Base-by-base conservation (phyloP, 2,888 invertebrate species). In the Salticus scenicus region DNA sequence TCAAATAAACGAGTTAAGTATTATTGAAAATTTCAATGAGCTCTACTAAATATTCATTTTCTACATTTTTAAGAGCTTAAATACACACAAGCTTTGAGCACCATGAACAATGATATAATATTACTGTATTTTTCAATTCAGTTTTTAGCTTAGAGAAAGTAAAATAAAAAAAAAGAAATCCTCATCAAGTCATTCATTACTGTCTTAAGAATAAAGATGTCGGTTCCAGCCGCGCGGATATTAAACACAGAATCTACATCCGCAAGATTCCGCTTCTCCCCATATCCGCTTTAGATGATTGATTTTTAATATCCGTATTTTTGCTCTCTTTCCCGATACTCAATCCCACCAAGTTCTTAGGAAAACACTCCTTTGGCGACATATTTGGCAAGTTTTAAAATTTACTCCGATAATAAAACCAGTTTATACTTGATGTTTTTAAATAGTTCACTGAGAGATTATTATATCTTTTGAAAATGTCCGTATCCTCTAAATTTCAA, bases 241-340 rank as follows among this genome's bases (percentile, higher is more conserved):
- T 83, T 83, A 83, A 83, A 82, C 28, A 76, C 72, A 42, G 41
- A n/a, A 51, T 24, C 66, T 33, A 37, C 37, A 78, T 84, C 75
- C 75, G 81, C 37, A 24, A 37, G 41, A 69, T 74, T 10, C 72
- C 77, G 28, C 66, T 72, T 67, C 71, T 28, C 28, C 28, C 69
- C 67, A 66, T 71, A 76, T 83, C 82, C 72, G 76, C 30, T 10
- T n/a, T 5, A 20, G 42, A 76, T 83, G 76, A 83, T 83, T 76
- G 82, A 83, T 83, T 83, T 83, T 83, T 83, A 64, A 76, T 83
- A 76, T 83, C 82, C 82, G 75, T 41, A 64, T 41, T 63, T 51
- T 79, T 78, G 37, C 37, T 27, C 57, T 20, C 27, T 27, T 57
- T 74, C 74, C 41, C 33, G 5, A 5, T 57, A 30, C 63, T 17